Conservation (phyloP, 1,140 invertebrate genomes). For the Leptopilina clavipes region DNA sequence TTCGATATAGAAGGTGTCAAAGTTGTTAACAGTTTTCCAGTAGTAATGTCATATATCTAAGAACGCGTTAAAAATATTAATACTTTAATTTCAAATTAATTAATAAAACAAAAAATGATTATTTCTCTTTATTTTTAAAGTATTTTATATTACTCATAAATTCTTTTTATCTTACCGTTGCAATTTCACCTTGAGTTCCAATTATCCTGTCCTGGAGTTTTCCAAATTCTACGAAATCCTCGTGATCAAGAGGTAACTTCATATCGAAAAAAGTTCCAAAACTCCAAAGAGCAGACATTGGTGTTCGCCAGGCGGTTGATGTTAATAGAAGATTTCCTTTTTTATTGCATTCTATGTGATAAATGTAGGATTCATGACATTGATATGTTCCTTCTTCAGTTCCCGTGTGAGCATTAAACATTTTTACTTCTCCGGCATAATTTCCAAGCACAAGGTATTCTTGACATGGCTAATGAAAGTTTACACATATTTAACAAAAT, state of each 20-base stretch:
- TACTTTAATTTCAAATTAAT: background rate
- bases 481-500: constrained; percentile 34
- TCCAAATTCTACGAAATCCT: constrained; percentile 94
- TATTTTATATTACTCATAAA: no score
- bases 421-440: constrained; percentile 89
- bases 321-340: constrained; percentile 89
- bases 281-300: constrained; percentile 90
- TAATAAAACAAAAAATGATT: background rate
- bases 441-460: constrained; percentile 90
- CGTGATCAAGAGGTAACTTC: constrained; percentile 85
- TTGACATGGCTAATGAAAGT: constrained; percentile 81
- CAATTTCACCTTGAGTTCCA: constrained; percentile 85
- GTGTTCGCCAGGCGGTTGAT: constrained; percentile 87
- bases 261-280: constrained; percentile 83
- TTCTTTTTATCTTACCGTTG: constrained; percentile 75
- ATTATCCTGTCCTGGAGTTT: constrained; percentile 92
- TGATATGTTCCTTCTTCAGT: constrained; percentile 85
- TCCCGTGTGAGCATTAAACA: constrained; percentile 88
- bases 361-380: constrained; percentile 90
- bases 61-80: constrained; percentile 42
- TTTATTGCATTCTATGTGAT: constrained; percentile 83
- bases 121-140: no score
- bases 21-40: constrained; percentile 83
- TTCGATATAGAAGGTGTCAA: constrained; percentile 90
- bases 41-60: constrained; percentile 93